Conservation (phyloP, 2,113 vertebrate species). For the Trochalopteron elliotii region DNA sequence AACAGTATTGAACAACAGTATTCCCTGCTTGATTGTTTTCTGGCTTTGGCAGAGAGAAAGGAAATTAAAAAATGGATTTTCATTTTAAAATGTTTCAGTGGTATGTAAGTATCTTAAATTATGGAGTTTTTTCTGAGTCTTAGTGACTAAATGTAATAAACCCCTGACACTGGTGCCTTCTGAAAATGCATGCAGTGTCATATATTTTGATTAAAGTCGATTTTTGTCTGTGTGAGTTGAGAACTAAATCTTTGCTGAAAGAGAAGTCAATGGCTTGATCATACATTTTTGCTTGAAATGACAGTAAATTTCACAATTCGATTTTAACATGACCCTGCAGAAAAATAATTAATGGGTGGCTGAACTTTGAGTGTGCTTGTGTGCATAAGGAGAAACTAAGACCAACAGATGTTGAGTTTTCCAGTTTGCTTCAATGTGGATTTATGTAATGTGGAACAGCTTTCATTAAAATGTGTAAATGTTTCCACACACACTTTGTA, state of each 20-base stretch:
- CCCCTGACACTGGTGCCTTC: rapidly evolving
- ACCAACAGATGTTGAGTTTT: background rate
- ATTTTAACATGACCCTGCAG: background rate
- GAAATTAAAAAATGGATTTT: slow-evolving; percentile 15
- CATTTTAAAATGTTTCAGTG: background rate
- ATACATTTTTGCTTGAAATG: background rate
- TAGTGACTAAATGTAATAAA: background rate
- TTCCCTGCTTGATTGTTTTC: background rate
- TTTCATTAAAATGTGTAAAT: background rate
- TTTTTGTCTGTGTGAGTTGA: background rate
- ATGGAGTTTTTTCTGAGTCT: background rate
- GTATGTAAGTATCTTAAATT: background rate
- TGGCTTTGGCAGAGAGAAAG: background rate
- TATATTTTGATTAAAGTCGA: background rate
- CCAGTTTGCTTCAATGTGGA: background rate
- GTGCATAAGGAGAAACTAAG: background rate
- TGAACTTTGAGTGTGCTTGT: background rate
- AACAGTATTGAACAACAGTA: background rate
- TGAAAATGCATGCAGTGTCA: background rate
- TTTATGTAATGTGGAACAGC: background rate
- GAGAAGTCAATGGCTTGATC: background rate
- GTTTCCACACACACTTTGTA: background rate
- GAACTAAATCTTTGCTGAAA: background rate
- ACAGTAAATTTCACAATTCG: background rate
- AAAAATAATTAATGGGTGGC: background rate